Evolutionary conservation across 2,113 vertebrate species (phyloP).

Genomic region (Chaenogobius annularis): DNA sequence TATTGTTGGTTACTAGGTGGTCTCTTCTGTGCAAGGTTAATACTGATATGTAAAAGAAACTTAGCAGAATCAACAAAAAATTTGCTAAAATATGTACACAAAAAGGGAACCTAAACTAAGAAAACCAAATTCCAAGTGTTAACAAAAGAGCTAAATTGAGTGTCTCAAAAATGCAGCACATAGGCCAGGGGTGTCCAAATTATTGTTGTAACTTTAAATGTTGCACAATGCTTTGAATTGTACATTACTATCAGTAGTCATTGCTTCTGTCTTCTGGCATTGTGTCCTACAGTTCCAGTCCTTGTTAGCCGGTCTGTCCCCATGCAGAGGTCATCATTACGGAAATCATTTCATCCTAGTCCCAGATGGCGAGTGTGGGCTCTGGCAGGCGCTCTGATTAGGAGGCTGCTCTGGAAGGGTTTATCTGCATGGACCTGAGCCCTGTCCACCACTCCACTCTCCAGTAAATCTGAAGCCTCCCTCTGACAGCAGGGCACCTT

Average conservation of each 20-base stretch:
- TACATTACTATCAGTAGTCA: neutral
- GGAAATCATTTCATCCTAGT: conserved; percentile 56
- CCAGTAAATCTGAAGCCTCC: conserved; percentile 19
- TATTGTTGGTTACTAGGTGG: conserved; percentile 13
- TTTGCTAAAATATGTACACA: no score
- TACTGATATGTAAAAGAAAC: no score
- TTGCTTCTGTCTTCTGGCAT: conserved; percentile 40
- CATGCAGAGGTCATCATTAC: conserved; percentile 56
- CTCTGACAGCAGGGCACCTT: conserved; percentile 9
- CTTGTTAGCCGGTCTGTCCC: conserved; percentile 52
- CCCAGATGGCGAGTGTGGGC: conserved; percentile 53
- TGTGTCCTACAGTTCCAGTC: conserved; percentile 31
- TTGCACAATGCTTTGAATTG: neutral
- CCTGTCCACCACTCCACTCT: conserved; percentile 11
- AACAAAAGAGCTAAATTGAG: no score
- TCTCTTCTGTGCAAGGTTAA: no score
- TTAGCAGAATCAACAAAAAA: no score
- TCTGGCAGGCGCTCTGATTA: conserved; percentile 38
- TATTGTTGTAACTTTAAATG: neutral
- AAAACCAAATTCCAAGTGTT: no score
- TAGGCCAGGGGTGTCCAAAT: no score
- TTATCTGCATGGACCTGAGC: conserved; percentile 31
- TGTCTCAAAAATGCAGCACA: no score
- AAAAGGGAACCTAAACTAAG: no score
- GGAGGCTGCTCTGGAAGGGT: conserved; percentile 26